Conservation (phyloP, 2,797 vertebrate species). For the Ambastaia sidthimunki region DNA sequence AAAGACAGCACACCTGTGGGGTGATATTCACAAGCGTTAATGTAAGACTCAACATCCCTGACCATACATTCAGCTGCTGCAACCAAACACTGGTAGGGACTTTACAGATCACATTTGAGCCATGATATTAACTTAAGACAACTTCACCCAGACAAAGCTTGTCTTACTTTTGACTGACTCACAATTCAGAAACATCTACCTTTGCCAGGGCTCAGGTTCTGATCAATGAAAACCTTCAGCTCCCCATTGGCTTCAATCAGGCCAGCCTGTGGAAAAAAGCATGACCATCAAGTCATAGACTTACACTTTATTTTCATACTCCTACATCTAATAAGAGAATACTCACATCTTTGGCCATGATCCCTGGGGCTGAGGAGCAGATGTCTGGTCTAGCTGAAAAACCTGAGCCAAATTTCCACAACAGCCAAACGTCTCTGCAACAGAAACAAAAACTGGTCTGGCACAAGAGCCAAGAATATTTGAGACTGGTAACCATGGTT, state of each 20-base stretch:
- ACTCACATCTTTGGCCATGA: constrained; percentile 87
- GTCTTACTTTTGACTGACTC: not conserved
- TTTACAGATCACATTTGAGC: not conserved
- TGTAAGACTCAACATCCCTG: not conserved
- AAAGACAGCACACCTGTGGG: constrained; percentile 90
- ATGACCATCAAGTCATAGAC: not conserved
- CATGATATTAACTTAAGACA: not conserved
- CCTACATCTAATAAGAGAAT: constrained; percentile 22
- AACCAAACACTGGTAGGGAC: not conserved
- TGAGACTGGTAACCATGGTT: constrained; percentile 30
- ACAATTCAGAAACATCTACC: constrained; percentile 73
- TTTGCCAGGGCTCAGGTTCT: constrained; percentile 99
- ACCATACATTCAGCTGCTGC: not conserved
- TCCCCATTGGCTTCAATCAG: constrained; percentile 99
- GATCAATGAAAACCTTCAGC: constrained; percentile 98
- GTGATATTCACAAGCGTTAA: constrained; percentile 1
- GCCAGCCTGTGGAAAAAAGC: constrained; percentile 82
- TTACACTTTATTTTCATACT: not conserved
- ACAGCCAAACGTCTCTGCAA: constrained; percentile 64
- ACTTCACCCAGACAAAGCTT: not conserved
- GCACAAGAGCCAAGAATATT: constrained; percentile 15
- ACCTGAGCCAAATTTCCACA: constrained; percentile 57
- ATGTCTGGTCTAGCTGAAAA: constrained; percentile 67
- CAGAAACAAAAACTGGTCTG: constrained; percentile 47
- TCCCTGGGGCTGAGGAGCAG: constrained; percentile 75